Base-by-base conservation (phyloP, 2,888 invertebrate genomes). In the Conomelus anceps region DNA sequence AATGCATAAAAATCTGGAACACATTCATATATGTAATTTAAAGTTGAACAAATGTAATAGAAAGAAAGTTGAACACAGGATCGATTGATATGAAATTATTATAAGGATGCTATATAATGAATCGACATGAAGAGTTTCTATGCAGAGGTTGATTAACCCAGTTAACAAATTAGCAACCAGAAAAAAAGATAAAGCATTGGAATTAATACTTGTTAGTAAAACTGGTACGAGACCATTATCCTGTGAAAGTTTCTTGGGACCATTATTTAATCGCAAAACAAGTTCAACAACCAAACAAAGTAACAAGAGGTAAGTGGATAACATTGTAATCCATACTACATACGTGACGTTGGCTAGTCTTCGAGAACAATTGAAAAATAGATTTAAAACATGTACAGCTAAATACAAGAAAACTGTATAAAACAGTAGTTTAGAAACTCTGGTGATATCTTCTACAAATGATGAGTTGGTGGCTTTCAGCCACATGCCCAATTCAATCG, bases 281-380 rank as follows among this genome's bases (percentile, higher is more conserved):
- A 94, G 92, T 93, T 96, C 96, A 89, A 94, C 92, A n/a, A 94
- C 92, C 92, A 95, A 94, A 92, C 95, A 94, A 23, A 95, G 92
- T 26, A 94, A 93, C 0, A 95, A 92, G 91, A 96, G 92, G 22
- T 95, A 94, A 0, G 95, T 92, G n/a, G 96, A 94, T 24, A 96
- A 93, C 88, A 96, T 95, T 90, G 97, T 94, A 91, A 97, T 95
- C 96, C 97, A 98, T 22, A 96, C 92, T 89, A 96, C 95, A 92
- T 98, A 99, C 0, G 97, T 95, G 17, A 96, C 93, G 93, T 99
- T 99, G 0, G 97, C 97, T 91, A 98, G 94, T 88, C 98, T 95
- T 92, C 99, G 95, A 0, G 98, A 98, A 4, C 96, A 94, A 85
- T 95, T 95, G 88, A 95, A 94, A 87, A 94, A 93, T 6, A 93